phyloP scores from a whole-genome alignment of 2,113 vertebrate genomes.

The Scytalopus superciliaris region DNA sequence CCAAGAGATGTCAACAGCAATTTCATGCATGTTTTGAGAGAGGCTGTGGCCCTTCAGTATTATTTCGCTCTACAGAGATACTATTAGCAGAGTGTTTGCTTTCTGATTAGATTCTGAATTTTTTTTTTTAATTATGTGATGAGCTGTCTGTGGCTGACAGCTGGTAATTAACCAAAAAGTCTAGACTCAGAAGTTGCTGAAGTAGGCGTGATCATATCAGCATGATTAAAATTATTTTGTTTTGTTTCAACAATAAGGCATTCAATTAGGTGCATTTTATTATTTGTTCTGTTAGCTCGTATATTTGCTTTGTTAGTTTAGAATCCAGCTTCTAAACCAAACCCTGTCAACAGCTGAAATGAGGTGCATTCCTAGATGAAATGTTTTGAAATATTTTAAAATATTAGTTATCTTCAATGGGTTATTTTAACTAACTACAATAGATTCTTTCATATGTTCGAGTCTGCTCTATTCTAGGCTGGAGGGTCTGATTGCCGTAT shows the following conservation, averaged over 20 bases:
- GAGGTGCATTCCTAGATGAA: background rate
- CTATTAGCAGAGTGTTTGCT: background rate
- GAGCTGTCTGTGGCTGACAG: background rate
- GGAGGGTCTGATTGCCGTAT: background rate
- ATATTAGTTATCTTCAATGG: background rate
- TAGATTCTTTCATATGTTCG: background rate
- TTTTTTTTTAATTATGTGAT: background rate
- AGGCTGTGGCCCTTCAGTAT: background rate
- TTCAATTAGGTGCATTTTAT: background rate
- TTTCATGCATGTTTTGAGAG: background rate
- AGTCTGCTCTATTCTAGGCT: background rate
- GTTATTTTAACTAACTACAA: constrained; percentile 8
- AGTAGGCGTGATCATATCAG: background rate
- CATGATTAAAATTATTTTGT: background rate
- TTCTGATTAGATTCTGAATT: background rate
- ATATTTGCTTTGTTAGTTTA: background rate
- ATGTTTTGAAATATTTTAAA: background rate
- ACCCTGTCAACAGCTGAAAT: background rate
- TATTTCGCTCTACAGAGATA: background rate
- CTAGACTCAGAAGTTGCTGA: background rate
- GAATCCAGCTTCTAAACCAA: background rate
- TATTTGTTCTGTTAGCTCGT: background rate
- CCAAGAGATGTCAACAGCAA: background rate
- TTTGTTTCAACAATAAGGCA: background rate
- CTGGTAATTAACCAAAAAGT: background rate